Conservation (phyloP, 2,113 vertebrate species). For the Thryonomys swinderianus region DNA sequence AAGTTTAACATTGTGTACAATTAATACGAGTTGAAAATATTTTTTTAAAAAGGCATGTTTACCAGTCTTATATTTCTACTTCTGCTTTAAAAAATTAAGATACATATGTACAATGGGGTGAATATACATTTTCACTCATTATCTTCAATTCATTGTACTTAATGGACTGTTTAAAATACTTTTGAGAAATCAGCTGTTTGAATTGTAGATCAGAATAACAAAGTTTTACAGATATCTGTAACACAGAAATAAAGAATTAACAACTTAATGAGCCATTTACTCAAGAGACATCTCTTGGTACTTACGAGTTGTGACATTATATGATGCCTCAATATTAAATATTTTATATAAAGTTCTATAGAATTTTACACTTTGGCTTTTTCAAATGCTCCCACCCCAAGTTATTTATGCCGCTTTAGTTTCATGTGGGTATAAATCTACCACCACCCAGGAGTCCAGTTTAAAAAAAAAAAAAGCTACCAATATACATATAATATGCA, state of each 20-base stretch:
- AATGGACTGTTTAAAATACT: slow-evolving; percentile 73
- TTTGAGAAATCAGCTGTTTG: slow-evolving; percentile 66
- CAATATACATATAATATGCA: slow-evolving; percentile 35
- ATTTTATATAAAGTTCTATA: slow-evolving; percentile 66
- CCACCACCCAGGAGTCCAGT: slow-evolving; percentile 24
- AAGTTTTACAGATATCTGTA: slow-evolving; percentile 72
- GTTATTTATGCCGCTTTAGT: slow-evolving; percentile 62
- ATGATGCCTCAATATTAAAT: slow-evolving; percentile 55
- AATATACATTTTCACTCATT: slow-evolving; percentile 68
- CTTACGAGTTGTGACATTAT: slow-evolving; percentile 20
- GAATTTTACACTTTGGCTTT: slow-evolving; percentile 47
- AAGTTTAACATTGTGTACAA: slow-evolving; percentile 78
- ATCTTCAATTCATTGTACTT: slow-evolving; percentile 75
- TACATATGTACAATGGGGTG: slow-evolving; percentile 70
- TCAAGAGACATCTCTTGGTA: slow-evolving; percentile 57
- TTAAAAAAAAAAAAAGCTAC: slow-evolving; percentile 59
- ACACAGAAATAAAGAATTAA: slow-evolving; percentile 68
- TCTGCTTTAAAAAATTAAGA: slow-evolving; percentile 74
- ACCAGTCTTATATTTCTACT: slow-evolving; percentile 69
- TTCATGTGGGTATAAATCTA: slow-evolving; percentile 71
- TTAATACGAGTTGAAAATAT: slow-evolving; percentile 81
- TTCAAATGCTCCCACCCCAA: slow-evolving; percentile 17
- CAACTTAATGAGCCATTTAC: background rate
- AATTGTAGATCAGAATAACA: slow-evolving; percentile 74
- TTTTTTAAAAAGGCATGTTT: slow-evolving; percentile 69